Evolutionary conservation across 1,140 invertebrate species (phyloP), one percentile per base, ranked within the genome.

Genomic region (Holotrichia oblita): DNA sequence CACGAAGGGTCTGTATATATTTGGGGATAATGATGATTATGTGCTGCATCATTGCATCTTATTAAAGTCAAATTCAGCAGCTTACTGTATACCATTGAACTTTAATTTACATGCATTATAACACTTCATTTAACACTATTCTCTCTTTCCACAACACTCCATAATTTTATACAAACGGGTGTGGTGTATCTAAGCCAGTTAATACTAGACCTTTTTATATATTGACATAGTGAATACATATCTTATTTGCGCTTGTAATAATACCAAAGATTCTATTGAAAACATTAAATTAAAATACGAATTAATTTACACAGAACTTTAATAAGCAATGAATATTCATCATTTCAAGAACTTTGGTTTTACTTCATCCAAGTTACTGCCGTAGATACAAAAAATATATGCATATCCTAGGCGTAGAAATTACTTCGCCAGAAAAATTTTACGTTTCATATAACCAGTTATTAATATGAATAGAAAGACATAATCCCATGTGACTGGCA

Each of bases 401-500:
- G n/a, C n/a, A n/a, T n/a, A n/a, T n/a, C n/a, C n/a, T n/a, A n/a
- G 8, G 3, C 3, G 41, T 2, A 42, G 41, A 3, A 12, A 42
- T 7, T 7, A 9, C 8, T 9, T 12, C 41, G 12, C 6, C 12
- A 17, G 14, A 55, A 55, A 17, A n/a, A n/a, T 55, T n/a, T 17
- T 55, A 10, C 44, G 17, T 55, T 55, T 55, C n/a, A 55, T 55
- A 6, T 17, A 55, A 17, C 48, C 48, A 55, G 48, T 55, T 55
- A 55, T 55, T 55, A 55, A 55, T 55, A 55, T 55, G 48, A 55
- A 55, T 55, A 17, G 17, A 55, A 55, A n/a, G 12, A 55, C 17
- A 55, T 55, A 55, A 55, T 55, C 48, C 48, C 48, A 55, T 55
- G 48, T 17, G 48, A 17, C 48, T 55, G 48, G 17, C 48, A 55